Percentiles rank a stretch among this genome's conserved stretches.
These are phyloP conservation scores for Anoncus sp. DNA, from an alignment of 2,888 invertebrate species.

Conservation along the genomic window DNA sequence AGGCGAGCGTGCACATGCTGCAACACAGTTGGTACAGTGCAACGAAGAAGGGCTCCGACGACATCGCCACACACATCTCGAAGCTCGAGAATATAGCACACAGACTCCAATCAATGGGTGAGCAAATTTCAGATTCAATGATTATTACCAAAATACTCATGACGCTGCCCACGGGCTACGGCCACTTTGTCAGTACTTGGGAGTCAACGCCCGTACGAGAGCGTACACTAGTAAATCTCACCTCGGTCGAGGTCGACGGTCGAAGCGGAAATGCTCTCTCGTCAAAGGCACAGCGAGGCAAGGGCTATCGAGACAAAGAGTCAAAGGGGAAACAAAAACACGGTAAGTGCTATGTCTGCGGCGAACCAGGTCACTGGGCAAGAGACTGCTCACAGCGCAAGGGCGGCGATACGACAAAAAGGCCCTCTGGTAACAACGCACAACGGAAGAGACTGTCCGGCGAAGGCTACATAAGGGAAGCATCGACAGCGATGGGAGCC, in stretches of 20 bases:
- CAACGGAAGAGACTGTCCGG: constrained; percentile 4
- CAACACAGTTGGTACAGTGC: constrained; percentile 63
- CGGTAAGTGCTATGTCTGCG: neutral
- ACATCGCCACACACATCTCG: constrained; percentile 65
- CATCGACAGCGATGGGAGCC: neutral
- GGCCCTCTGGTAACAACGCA: neutral
- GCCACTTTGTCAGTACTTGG: constrained; percentile 67
- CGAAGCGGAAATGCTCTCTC: constrained; percentile 10
- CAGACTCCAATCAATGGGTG: constrained; percentile 49
- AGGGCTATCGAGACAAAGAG: neutral
- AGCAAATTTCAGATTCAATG: constrained; percentile 61
- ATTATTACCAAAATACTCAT: constrained; percentile 65
- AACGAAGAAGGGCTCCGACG: constrained; percentile 53
- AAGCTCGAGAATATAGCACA: constrained; percentile 67
- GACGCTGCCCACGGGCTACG: constrained; percentile 60
- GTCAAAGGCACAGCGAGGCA: neutral
- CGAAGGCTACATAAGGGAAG: constrained; percentile 43
- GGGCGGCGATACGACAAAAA: constrained; percentile 5
- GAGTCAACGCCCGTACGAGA: constrained; percentile 49
- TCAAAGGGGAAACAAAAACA: neutral
- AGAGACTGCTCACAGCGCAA: constrained; percentile 11
- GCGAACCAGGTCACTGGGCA: constrained; percentile 1
- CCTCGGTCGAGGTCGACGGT: constrained; percentile 11
- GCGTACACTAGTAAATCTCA: constrained; percentile 53
- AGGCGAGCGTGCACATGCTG: constrained; percentile 65